Evolutionary conservation across 2,888 invertebrate genomes (phyloP).

Genomic region (Capitulum mitella): DNA sequence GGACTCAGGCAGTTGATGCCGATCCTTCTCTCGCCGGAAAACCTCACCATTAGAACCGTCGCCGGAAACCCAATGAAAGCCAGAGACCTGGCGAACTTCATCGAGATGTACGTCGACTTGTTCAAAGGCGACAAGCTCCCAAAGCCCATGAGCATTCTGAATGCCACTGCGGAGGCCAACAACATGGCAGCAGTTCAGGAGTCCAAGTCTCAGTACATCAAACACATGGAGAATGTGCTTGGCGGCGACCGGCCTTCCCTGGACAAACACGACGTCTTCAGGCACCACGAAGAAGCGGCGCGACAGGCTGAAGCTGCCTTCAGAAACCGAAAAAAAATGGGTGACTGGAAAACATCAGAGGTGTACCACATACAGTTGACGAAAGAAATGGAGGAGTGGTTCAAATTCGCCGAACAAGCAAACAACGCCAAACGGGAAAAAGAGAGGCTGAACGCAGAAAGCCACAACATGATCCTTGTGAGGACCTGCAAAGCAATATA

Average conservation of each 20-base stretch:
- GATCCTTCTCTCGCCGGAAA: not conserved
- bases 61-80: not conserved
- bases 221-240: not conserved
- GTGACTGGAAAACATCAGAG: not conserved
- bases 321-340: not conserved
- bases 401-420: not conserved
- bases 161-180: not conserved
- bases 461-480: not conserved
- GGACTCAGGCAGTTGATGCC: no score
- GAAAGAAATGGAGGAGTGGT: not conserved
- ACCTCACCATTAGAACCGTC: not conserved
- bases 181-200: no score
- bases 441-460: not conserved
- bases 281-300: not conserved
- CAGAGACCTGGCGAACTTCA: not conserved
- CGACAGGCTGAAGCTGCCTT: not conserved
- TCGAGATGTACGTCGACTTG: not conserved
- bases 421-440: not conserved
- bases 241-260: not conserved
- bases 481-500: not conserved
- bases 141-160: not conserved
- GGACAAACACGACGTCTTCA: not conserved
- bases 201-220: not conserved
- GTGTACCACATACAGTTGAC: not conserved
- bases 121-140: slow-evolving; percentile 1